These are phyloP conservation scores for Brachionus rotundiformis DNA, from an alignment of 1,140 invertebrate genomes.

Conservation along the genomic window DNA sequence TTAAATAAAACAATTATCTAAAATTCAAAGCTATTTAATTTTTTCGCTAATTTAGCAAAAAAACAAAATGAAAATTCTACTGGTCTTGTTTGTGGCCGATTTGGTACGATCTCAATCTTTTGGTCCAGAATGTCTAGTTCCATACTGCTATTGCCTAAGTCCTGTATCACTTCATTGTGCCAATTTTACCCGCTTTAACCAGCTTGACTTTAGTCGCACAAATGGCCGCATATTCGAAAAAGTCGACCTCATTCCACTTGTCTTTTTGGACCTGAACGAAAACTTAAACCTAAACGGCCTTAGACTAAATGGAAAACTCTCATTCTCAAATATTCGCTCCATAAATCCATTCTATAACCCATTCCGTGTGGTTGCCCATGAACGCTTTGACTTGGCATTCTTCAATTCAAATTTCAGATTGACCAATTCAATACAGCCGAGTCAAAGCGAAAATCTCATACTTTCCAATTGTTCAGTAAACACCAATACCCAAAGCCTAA, in stretches of 20 bases:
- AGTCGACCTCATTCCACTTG: constrained; percentile 3
- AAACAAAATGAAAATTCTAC: neutral
- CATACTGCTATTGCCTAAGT: constrained; percentile 2
- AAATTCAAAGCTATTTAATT: neutral
- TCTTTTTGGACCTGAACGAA: constrained; percentile 26
- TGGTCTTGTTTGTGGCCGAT: neutral
- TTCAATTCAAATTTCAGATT: constrained; percentile 32
- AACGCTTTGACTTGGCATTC: constrained; percentile 3
- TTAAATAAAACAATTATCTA: constrained; percentile 27
- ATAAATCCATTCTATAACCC: constrained; percentile 30
- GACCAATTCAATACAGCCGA: neutral
- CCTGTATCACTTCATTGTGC: neutral
- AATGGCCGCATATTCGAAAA: constrained; percentile 15
- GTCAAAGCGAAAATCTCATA: neutral
- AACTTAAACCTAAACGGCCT: constrained; percentile 10
- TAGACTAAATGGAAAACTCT: neutral
- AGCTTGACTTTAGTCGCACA: constrained; percentile 13
- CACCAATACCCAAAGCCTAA: neutral
- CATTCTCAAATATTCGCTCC: constrained; percentile 16
- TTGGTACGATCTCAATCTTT: neutral
- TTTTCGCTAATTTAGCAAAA: neutral
- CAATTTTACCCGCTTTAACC: constrained; percentile 16
- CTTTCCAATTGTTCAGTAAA: neutral
- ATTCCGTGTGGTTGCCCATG: neutral
- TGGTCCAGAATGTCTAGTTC: neutral